phyloP scores from a whole-genome alignment of 2,113 vertebrate genomes.

The Hippocampus abdominalis region DNA sequence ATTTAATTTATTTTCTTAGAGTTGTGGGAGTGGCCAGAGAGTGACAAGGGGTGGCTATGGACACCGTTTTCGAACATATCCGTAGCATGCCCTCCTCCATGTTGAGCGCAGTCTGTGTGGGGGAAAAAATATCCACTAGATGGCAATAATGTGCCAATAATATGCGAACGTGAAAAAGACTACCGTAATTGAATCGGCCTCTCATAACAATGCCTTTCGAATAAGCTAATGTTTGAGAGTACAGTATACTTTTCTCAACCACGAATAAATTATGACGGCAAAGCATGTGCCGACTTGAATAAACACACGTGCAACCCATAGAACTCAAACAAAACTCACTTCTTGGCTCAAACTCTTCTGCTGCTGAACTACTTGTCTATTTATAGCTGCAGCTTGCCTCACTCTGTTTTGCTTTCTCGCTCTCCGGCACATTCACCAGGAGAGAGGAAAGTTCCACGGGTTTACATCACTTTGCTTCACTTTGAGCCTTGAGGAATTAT shows the following conservation, averaged over 20 bases:
- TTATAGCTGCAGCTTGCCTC: conserved; percentile 50
- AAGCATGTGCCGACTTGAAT: background rate
- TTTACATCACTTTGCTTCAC: conserved; percentile 36
- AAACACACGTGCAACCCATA: conserved; percentile 24
- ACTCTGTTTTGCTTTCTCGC: conserved; percentile 46
- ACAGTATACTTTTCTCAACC: background rate
- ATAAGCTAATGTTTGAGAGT: background rate
- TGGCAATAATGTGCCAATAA: conserved; percentile 11
- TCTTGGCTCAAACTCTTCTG: conserved; percentile 31
- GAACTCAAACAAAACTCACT: conserved; percentile 1
- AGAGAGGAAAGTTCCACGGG: conserved; percentile 2
- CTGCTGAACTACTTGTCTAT: conserved; percentile 53
- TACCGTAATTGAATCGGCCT: background rate
- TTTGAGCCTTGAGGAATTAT: conserved; percentile 14
- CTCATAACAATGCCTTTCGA: conserved; percentile 6
- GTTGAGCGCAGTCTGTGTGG: no score
- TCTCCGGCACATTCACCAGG: conserved; percentile 26
- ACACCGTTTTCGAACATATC: no score
- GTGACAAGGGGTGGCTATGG: no score
- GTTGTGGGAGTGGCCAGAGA: no score
- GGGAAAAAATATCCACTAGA: conserved; percentile 33
- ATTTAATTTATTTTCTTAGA: no score
- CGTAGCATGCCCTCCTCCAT: no score
- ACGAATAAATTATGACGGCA: background rate
- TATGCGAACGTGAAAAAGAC: background rate